A percentile compares a stretch with the other conserved stretches of the same genome.
Evolutionary conservation across 2,797 vertebrate genomes (phyloP).

Genomic region (Neostethus bicornis): DNA sequence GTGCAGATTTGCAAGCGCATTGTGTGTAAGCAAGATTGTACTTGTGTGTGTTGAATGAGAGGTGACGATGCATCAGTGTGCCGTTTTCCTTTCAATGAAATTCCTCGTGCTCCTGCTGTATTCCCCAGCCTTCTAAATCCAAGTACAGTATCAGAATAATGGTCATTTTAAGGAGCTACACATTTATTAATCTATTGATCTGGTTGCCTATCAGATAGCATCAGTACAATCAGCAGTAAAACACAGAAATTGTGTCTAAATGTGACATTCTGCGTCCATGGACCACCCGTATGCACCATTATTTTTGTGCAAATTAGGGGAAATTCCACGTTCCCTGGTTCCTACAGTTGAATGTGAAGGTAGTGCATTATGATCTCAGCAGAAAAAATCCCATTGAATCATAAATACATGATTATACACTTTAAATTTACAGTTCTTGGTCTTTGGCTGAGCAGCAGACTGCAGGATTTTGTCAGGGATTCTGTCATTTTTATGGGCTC

Average conservation of each 20-base stretch:
- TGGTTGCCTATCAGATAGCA: constrained; percentile 43
- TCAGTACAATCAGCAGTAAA: constrained; percentile 52
- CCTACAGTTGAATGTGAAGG: constrained; percentile 31
- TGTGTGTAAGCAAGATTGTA: not conserved
- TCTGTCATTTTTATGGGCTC: constrained; percentile 1
- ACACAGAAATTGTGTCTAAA: constrained; percentile 27
- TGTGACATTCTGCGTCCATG: constrained; percentile 8
- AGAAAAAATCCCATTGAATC: constrained; percentile 37
- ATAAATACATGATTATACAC: constrained; percentile 32
- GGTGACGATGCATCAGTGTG: constrained; percentile 50
- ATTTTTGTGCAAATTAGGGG: constrained; percentile 14
- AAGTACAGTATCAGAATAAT: constrained; percentile 62
- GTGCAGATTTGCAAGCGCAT: constrained; percentile 23
- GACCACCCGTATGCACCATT: constrained; percentile 3
- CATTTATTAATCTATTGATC: constrained; percentile 38
- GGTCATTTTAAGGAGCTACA: constrained; percentile 53
- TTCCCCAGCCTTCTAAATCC: constrained; percentile 60
- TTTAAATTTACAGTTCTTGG: constrained; percentile 23
- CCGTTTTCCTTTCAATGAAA: constrained; percentile 50
- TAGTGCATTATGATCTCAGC: constrained; percentile 30
- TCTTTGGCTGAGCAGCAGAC: constrained; percentile 6
- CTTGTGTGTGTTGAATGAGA: constrained; percentile 21
- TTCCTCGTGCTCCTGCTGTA: constrained; percentile 49
- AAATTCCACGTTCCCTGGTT: constrained; percentile 21
- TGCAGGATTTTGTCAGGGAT: constrained; percentile 6